Evolutionary conservation across 2,888 invertebrate genomes (phyloP).

Genomic region (Baronia brevicornis): DNA sequence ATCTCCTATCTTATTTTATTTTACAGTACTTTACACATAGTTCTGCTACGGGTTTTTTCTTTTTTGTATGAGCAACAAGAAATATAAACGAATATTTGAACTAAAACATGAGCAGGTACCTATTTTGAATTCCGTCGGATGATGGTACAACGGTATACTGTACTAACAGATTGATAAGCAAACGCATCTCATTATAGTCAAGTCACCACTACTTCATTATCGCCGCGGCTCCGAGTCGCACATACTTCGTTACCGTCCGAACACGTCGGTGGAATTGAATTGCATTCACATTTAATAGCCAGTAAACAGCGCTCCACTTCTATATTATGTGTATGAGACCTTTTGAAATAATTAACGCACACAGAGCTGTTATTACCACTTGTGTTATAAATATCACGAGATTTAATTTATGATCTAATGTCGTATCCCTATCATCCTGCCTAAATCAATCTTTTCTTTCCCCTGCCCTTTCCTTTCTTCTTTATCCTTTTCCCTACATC

Average conservation of each 20-base stretch:
- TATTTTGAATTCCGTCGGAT: constrained; percentile 4
- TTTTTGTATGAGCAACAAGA: too few species aligned
- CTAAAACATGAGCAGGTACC: constrained; percentile 8
- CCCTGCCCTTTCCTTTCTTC: too few species aligned
- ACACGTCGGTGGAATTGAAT: constrained; percentile 58
- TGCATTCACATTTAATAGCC: constrained; percentile 66
- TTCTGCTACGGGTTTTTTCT: too few species aligned
- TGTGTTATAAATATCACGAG: too few species aligned
- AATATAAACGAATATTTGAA: constrained; percentile 5
- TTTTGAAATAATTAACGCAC: constrained; percentile 41
- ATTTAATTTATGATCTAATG: too few species aligned
- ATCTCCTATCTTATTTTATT: too few species aligned
- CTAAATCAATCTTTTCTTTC: too few species aligned
- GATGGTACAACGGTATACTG: constrained; percentile 10
- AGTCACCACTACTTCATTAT: constrained; percentile 50
- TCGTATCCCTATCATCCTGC: too few species aligned
- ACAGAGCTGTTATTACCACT: constrained; percentile 32
- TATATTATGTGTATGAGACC: constrained; percentile 50
- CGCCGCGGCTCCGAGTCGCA: constrained; percentile 24
- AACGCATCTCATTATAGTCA: constrained; percentile 31
- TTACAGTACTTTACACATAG: too few species aligned
- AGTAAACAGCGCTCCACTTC: constrained; percentile 62
- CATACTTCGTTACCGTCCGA: constrained; percentile 41
- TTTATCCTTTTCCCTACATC: too few species aligned
- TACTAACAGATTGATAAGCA: constrained; percentile 14